Conservation (phyloP, 2,113 vertebrate species). For the Pongo abelii region DNA sequence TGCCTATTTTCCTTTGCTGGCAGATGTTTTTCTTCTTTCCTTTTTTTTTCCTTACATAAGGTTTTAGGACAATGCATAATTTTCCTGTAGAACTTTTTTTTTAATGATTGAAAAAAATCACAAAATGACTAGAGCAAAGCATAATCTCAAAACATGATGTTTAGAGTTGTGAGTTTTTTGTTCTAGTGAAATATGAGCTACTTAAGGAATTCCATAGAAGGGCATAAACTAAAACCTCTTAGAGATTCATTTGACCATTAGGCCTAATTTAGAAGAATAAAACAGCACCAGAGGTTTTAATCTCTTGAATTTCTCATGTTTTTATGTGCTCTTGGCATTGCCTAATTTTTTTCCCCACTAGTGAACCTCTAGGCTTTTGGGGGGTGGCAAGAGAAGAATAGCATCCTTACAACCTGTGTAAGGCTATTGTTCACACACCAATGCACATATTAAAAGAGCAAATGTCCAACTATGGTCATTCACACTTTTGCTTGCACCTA, state of each 20-base stretch:
- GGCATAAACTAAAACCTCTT: neutral
- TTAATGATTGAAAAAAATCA: slow-evolving; percentile 11
- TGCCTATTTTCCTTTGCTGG: neutral
- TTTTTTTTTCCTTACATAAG: neutral
- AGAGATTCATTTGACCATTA: neutral
- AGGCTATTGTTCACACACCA: slow-evolving; percentile 13
- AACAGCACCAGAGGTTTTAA: neutral
- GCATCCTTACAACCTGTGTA: slow-evolving; percentile 33
- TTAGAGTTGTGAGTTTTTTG: neutral
- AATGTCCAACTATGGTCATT: neutral
- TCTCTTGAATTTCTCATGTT: slow-evolving; percentile 35
- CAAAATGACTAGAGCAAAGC: slow-evolving; percentile 24
- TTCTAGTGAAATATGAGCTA: slow-evolving; percentile 39
- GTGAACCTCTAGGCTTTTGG: slow-evolving; percentile 55
- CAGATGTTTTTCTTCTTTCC: neutral
- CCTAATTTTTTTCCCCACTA: neutral
- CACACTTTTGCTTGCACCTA: slow-evolving; percentile 35
- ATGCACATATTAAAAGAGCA: slow-evolving; percentile 20
- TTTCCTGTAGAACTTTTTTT: neutral
- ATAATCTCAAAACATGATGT: slow-evolving; percentile 24
- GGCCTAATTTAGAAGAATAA: slow-evolving; percentile 44
- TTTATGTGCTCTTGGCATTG: slow-evolving; percentile 40
- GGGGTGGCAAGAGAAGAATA: slow-evolving; percentile 31
- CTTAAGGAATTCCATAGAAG: neutral
- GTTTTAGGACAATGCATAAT: neutral